Conservation (phyloP, 2,113 vertebrate species). For the Equus quagga region DNA sequence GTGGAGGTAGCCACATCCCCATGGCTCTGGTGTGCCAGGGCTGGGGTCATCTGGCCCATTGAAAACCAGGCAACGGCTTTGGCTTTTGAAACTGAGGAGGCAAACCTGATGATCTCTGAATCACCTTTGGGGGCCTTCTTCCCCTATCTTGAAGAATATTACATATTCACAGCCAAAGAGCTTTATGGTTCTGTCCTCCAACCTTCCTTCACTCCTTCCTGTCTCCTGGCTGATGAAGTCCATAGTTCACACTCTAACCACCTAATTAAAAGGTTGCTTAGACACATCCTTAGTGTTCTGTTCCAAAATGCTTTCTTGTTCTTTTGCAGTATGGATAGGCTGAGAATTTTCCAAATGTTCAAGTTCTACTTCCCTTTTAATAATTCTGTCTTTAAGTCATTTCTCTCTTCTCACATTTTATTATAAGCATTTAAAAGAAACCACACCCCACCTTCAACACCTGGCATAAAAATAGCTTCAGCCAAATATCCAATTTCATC, state of each 20-base stretch:
- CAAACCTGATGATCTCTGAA: neutral
- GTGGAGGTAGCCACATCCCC: neutral
- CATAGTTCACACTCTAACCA: no score
- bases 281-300: neutral
- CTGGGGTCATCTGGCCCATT: neutral
- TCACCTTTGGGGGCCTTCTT: neutral
- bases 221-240: neutral
- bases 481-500: neutral
- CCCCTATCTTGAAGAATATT: neutral
- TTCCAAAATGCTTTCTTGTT: neutral
- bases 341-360: neutral
- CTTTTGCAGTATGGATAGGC: neutral
- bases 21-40: neutral
- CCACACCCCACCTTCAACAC: neutral
- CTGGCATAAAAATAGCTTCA: neutral
- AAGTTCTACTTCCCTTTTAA: neutral
- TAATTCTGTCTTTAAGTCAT: neutral
- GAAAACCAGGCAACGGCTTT: neutral
- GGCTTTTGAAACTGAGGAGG: neutral
- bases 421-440: neutral
- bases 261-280: neutral
- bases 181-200: neutral
- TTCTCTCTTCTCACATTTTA: neutral
- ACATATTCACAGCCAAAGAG: neutral
- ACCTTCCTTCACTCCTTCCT: neutral